Evolutionary conservation across 2,113 vertebrate genomes (phyloP).

Genomic region (Acinonyx jubatus): DNA sequence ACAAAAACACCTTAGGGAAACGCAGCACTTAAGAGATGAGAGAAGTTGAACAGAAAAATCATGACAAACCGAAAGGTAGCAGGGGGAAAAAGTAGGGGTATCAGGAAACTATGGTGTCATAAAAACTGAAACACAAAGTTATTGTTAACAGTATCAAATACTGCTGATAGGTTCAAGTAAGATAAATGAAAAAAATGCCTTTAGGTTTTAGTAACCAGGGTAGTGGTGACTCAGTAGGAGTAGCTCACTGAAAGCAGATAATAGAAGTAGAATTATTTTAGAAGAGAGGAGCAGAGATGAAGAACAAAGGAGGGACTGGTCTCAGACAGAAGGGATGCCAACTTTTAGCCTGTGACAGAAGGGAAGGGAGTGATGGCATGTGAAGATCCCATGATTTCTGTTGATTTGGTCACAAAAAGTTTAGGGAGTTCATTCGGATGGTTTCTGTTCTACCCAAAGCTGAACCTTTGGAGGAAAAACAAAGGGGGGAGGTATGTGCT

Average conservation of each 20-base stretch:
- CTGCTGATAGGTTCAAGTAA: constrained; percentile 18
- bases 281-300: background rate
- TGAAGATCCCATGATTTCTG: background rate
- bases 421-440: background rate
- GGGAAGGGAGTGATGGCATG: background rate
- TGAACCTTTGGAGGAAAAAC: background rate
- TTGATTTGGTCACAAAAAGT: background rate
- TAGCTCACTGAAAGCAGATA: background rate
- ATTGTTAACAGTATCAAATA: background rate
- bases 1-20: background rate
- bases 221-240: constrained; percentile 32
- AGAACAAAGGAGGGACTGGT: background rate
- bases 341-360: background rate
- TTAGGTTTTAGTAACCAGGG: constrained; percentile 39
- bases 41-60: background rate
- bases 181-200: constrained; percentile 18
- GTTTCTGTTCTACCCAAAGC: background rate
- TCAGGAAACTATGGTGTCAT: background rate
- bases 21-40: background rate
- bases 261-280: background rate
- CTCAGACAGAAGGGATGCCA: background rate
- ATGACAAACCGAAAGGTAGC: background rate
- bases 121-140: constrained; percentile 28
- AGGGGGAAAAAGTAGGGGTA: background rate
- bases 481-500: background rate